A percentile compares a stretch with the other conserved stretches of the same genome.
These are phyloP conservation scores for Rotaria magnacalcarata DNA, from an alignment of 2,888 invertebrate genomes.

Conservation along the genomic window DNA sequence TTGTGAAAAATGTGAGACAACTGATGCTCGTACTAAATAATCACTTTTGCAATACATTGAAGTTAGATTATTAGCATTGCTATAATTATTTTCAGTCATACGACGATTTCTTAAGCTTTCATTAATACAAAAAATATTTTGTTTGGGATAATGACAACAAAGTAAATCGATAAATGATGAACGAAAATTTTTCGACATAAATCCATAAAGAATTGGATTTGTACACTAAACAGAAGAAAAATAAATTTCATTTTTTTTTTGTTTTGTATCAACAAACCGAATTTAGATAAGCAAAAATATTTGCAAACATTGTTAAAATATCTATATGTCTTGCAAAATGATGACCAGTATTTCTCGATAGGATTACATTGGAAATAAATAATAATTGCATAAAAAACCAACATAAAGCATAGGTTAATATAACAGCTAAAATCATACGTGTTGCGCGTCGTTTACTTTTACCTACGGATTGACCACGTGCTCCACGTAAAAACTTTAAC, in stretches of 20 bases:
- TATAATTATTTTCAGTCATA: background rate
- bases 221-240: background rate
- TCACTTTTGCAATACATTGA: background rate
- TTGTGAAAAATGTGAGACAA: background rate
- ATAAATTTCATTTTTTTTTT: background rate
- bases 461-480: background rate
- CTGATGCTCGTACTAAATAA: background rate
- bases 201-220: constrained; percentile 71
- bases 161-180: constrained; percentile 54
- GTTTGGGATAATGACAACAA: constrained; percentile 20
- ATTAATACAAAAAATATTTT: background rate
- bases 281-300: constrained; percentile 26
- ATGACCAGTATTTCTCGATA: constrained; percentile 8
- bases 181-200: constrained; percentile 71
- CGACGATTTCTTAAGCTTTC: background rate
- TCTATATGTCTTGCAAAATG: background rate
- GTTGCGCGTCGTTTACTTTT: constrained; percentile 22
- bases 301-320: constrained; percentile 15
- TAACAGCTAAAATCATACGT: constrained; percentile 32
- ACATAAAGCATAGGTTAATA: constrained; percentile 3
- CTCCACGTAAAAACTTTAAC: constrained; percentile 34
- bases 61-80: background rate
- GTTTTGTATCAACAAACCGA: background rate
- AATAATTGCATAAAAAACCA: constrained; percentile 32
- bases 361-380: constrained; percentile 17